Percentiles rank a stretch among this genome's conserved stretches.
These are phyloP conservation scores for Dichetophora obliterata DNA, from an alignment of 2,888 invertebrate genomes.

Conservation along the genomic window DNA sequence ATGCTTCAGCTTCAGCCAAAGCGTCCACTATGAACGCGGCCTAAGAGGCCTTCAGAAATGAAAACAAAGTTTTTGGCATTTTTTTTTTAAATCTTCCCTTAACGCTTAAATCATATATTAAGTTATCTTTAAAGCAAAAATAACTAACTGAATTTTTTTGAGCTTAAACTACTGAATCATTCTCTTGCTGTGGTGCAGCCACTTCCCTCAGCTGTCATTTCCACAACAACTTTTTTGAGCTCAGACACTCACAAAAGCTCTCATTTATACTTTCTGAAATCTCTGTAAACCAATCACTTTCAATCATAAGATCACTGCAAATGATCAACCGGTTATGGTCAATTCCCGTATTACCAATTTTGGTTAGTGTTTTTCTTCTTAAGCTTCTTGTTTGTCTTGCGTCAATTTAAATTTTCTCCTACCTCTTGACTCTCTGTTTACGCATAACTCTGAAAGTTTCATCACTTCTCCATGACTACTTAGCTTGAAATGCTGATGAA, in stretches of 20 bases:
- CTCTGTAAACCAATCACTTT: neutral
- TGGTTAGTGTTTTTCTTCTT: neutral
- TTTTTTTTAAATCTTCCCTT: too few species aligned
- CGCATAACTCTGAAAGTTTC: neutral
- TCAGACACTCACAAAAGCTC: neutral
- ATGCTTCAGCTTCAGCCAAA: too few species aligned
- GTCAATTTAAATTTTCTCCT: neutral
- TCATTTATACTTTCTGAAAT: neutral
- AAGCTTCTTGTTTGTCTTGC: neutral
- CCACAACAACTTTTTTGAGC: neutral
- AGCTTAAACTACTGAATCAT: too few species aligned
- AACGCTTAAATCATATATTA: too few species aligned
- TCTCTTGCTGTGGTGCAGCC: neutral
- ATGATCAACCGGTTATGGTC: neutral
- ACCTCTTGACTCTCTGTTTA: neutral
- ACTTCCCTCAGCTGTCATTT: neutral
- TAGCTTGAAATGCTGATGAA: conserved; percentile 26
- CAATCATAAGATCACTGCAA: too few species aligned
- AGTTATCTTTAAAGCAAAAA: too few species aligned
- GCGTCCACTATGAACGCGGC: too few species aligned
- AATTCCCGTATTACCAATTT: conserved; percentile 14
- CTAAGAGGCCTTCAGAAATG: too few species aligned
- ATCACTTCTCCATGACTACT: neutral
- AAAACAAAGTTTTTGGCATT: too few species aligned
- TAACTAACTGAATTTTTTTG: too few species aligned